These are phyloP conservation scores for Eulemur rubriventer DNA, from an alignment of 2,797 vertebrate species.

Conservation along the genomic window DNA sequence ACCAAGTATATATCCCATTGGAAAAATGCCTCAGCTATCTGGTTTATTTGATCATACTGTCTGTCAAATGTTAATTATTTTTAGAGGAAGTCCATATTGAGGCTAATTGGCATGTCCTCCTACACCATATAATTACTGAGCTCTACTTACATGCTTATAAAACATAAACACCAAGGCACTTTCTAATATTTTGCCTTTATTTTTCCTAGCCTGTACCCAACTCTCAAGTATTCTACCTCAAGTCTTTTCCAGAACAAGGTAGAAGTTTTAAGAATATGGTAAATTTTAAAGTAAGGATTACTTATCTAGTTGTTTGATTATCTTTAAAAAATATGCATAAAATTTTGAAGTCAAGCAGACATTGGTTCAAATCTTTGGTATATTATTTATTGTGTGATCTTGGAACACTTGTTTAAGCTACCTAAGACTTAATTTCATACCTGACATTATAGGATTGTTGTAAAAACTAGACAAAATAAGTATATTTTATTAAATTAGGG, in stretches of 20 bases:
- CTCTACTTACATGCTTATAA: background rate
- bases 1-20: constrained; percentile 45
- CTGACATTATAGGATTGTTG: background rate
- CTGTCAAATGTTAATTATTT: constrained; percentile 61
- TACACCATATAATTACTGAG: background rate
- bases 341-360: background rate
- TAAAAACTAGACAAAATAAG: constrained; percentile 5
- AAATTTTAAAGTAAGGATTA: constrained; percentile 32
- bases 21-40: constrained; percentile 49
- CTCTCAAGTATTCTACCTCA: background rate
- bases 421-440: background rate
- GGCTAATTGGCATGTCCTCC: constrained; percentile 42
- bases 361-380: background rate
- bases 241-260: background rate
- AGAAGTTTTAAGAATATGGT: background rate
- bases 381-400: background rate
- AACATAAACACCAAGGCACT: background rate
- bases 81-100: constrained; percentile 35
- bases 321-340: constrained; percentile 10
- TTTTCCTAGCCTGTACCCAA: background rate
- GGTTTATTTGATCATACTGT: constrained; percentile 56
- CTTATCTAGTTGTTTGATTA: background rate
- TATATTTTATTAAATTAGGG: background rate
- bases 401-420: constrained; percentile 5
- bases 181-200: background rate